Evolutionary conservation across 2,113 vertebrate species (phyloP).

Genomic region (Empidonax traillii): DNA sequence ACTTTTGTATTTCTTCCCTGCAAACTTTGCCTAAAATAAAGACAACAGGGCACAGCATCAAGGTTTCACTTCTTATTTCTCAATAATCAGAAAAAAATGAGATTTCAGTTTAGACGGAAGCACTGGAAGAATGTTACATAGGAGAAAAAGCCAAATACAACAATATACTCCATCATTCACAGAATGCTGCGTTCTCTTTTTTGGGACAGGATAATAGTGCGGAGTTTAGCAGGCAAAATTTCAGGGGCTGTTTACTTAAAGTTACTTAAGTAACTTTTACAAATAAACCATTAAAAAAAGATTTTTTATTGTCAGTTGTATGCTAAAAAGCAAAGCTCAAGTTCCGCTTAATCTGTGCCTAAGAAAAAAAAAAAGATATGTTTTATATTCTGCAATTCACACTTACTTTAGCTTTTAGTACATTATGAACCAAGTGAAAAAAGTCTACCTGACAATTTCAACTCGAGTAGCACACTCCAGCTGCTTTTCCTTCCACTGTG

Average conservation of each 20-base stretch:
- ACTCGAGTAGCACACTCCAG: constrained; percentile 94
- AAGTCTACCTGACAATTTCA: constrained; percentile 91
- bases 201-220: background rate
- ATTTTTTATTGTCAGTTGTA: background rate
- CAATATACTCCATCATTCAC: background rate
- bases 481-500: constrained; percentile 97
- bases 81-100: background rate
- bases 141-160: background rate
- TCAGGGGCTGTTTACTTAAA: background rate
- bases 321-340: background rate
- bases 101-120: background rate
- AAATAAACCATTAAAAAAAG: background rate
- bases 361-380: background rate
- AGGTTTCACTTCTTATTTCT: background rate
- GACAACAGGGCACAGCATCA: background rate
- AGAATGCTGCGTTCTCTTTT: background rate
- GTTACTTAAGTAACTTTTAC: background rate
- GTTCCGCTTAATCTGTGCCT: background rate
- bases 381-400: background rate
- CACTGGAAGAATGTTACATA: background rate
- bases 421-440: background rate
- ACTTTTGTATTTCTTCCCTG: constrained; percentile 98
- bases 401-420: background rate
- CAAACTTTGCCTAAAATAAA: constrained; percentile 87
- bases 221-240: background rate